Evolutionary conservation across 2,797 vertebrate species (phyloP).

Genomic region (Protosalanx chinensis): DNA sequence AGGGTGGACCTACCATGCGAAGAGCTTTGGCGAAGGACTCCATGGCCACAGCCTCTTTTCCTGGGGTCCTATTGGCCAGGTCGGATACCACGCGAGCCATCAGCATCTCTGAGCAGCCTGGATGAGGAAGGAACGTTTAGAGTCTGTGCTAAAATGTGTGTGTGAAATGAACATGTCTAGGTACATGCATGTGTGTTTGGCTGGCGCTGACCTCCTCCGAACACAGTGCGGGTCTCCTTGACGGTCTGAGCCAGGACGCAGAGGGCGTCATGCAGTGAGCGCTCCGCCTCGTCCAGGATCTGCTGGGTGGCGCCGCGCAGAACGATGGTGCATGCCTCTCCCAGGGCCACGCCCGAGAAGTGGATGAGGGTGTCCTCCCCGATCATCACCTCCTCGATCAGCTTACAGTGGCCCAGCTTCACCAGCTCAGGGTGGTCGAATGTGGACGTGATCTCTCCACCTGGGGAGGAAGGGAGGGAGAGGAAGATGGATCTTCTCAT

Average conservation of each 20-base stretch:
- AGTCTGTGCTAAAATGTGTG: neutral
- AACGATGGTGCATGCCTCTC: slow-evolving; percentile 94
- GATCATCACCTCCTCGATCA: slow-evolving; percentile 98
- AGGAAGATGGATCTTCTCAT: neutral
- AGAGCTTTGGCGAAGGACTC: slow-evolving; percentile 96
- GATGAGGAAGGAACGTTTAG: neutral
- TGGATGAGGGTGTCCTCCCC: slow-evolving; percentile 96
- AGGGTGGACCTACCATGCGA: slow-evolving; percentile 76
- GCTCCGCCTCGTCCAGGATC: slow-evolving; percentile 95
- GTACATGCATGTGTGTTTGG: slow-evolving; percentile 5
- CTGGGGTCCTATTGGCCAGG: slow-evolving; percentile 88
- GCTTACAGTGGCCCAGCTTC: slow-evolving; percentile 92
- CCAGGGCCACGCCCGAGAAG: slow-evolving; percentile 96
- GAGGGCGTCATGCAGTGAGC: slow-evolving; percentile 94
- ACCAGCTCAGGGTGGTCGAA: slow-evolving; percentile 97
- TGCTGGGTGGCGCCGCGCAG: slow-evolving; percentile 93
- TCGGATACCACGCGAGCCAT: slow-evolving; percentile 93
- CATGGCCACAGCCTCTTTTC: slow-evolving; percentile 96
- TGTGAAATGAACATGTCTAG: too few relatives aligned
- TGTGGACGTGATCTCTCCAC: slow-evolving; percentile 96
- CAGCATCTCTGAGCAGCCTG: slow-evolving; percentile 97
- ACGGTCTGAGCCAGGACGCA: slow-evolving; percentile 93
- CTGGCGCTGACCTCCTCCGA: slow-evolving; percentile 84
- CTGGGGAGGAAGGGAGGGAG: slow-evolving; percentile 56
- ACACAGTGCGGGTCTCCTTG: slow-evolving; percentile 93